A percentile compares a stretch with the other conserved stretches of the same genome.
These are phyloP conservation scores for Mercenaria mercenaria DNA, from an alignment of 1,140 invertebrate species.

Conservation along the genomic window DNA sequence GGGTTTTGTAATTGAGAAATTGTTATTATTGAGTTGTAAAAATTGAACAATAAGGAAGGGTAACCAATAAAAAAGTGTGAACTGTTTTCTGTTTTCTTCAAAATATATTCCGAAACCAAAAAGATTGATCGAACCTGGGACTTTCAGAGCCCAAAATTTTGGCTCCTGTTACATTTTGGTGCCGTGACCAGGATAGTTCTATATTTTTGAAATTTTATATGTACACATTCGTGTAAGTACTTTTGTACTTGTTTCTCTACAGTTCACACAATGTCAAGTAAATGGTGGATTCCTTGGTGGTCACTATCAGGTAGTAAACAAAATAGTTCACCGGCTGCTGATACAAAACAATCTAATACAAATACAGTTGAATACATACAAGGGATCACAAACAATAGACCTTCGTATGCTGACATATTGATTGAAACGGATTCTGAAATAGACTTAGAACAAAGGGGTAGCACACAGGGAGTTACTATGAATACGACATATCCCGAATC, in stretches of 20 bases:
- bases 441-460: background rate
- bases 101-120: too few species aligned
- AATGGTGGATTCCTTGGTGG: background rate
- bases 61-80: too few species aligned
- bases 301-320: background rate
- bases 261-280: background rate
- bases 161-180: slow-evolving; percentile 3
- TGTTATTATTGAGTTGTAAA: too few species aligned
- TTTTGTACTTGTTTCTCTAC: background rate
- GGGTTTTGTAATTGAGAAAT: too few species aligned
- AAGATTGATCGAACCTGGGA: slow-evolving; percentile 6
- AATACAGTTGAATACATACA: background rate
- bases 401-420: too few species aligned
- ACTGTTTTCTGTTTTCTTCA: too few species aligned
- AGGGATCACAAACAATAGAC: background rate
- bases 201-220: slow-evolving; percentile 7
- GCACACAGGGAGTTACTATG: background rate
- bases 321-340: background rate
- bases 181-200: background rate
- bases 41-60: too few species aligned
- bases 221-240: background rate
- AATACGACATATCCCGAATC: background rate
- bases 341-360: background rate
- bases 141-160: background rate
- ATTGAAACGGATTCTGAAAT: background rate